Percentiles rank a stretch among this genome's conserved stretches.
phyloP scores from a whole-genome alignment of 53 echinoderm and acorn worm genomes.

The Mesocentrotus franciscanus region DNA sequence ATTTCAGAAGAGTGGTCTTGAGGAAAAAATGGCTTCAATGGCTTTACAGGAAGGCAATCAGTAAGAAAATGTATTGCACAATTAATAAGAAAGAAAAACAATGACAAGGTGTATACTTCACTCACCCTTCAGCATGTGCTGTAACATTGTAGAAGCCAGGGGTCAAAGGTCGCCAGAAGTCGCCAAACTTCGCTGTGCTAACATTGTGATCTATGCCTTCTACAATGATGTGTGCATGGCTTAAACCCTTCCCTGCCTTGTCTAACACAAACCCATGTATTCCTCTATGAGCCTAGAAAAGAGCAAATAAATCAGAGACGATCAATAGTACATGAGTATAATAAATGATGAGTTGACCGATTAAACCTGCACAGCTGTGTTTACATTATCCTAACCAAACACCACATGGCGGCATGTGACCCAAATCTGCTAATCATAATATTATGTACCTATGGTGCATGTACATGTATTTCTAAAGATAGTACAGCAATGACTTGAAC shows the following conservation, averaged over 20 bases:
- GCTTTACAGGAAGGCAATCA: too few species aligned
- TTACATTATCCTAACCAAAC: background rate
- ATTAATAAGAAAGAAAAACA: too few species aligned
- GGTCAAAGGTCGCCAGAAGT: constrained; percentile 92
- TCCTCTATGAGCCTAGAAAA: constrained; percentile 82
- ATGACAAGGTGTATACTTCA: background rate
- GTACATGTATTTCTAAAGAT: too few species aligned
- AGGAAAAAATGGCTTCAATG: too few species aligned
- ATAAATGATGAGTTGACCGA: background rate
- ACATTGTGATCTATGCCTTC: constrained; percentile 85
- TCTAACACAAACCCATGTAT: constrained; percentile 86
- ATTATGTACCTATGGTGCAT: too few species aligned
- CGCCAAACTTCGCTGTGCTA: constrained; percentile 84
- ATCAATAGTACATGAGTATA: background rate
- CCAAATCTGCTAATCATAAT: background rate
- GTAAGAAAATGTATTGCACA: too few species aligned
- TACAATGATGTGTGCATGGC: constrained; percentile 82
- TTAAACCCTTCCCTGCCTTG: constrained; percentile 74
- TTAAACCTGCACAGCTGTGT: background rate
- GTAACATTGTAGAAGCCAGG: constrained; percentile 85
- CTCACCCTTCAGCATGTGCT: constrained; percentile 87
- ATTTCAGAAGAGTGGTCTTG: too few species aligned
- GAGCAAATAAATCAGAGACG: background rate
- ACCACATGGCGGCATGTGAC: background rate
- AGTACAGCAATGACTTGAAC: too few species aligned